A percentile compares a stretch with the other conserved stretches of the same genome.
Conservation (phyloP, 1,140 invertebrate species). For the Drosophila watanabei region DNA sequence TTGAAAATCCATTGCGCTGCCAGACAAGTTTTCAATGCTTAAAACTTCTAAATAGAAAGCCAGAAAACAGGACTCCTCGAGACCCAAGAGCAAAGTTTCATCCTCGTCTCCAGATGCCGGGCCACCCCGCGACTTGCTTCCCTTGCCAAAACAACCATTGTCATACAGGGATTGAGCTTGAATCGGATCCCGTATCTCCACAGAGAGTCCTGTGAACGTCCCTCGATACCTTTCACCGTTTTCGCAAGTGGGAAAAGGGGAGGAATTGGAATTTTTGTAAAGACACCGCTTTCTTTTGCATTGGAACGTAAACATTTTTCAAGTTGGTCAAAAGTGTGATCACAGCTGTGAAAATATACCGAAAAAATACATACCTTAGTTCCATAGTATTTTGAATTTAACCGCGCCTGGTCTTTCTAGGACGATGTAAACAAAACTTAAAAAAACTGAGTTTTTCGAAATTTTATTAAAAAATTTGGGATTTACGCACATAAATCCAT, state of each 20-base stretch:
- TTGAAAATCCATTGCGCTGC: conserved; percentile 87
- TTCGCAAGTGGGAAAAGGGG: conserved; percentile 35
- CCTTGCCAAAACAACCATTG: conserved; percentile 92
- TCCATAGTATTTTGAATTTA: not conserved
- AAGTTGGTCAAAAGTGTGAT: not conserved
- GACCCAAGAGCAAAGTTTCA: conserved; percentile 89
- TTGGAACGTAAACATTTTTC: conserved; percentile 54
- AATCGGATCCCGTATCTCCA: conserved; percentile 88
- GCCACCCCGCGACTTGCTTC: conserved; percentile 88
- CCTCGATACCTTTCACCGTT: conserved; percentile 35
- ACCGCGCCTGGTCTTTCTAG: not conserved
- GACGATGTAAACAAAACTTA: not conserved
- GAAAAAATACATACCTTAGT: not conserved
- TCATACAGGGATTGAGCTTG: conserved; percentile 88
- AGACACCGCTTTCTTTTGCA: conserved; percentile 61
- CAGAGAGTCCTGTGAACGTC: conserved; percentile 88
- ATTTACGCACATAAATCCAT: too few species aligned
- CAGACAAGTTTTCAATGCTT: conserved; percentile 88
- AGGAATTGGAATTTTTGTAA: not conserved
- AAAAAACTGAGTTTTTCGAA: not conserved
- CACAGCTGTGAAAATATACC: not conserved
- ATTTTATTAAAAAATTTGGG: not conserved
- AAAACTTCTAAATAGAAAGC: conserved; percentile 91
- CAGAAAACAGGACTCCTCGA: conserved; percentile 94
- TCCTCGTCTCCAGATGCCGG: conserved; percentile 84